Evolutionary conservation across 1,140 invertebrate species (phyloP), one percentile per base, ranked within the genome.

Genomic region (Bombus turneri): DNA sequence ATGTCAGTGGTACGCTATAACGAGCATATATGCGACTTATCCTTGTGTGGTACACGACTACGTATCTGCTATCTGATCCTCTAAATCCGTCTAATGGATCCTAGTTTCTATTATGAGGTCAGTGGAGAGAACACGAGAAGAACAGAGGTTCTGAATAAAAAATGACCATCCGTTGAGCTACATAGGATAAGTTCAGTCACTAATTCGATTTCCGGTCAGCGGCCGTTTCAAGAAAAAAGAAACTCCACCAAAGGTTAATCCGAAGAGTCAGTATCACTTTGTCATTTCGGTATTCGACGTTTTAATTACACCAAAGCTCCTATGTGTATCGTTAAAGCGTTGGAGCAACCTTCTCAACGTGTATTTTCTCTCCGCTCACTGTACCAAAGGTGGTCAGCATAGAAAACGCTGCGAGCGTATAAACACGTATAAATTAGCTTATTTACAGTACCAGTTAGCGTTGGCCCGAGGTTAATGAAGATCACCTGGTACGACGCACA

Each of bases 391-490:
- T 43, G 43, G 76, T 39, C n/a, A 12, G 5, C 18, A 25, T 43
- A 43, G 39, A 47, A 37, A 37, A 64, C 22, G 43, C 18, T 18
- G 31, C 31, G 34, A 64, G 31, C 43, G 34, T 66, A 37, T 68
- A 81, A 86, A 69, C 25, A 57, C 22, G 57, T 72, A 81, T 87
- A 80, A 84, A 88, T 81, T 83, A 88, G 72, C 64, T 81, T 73
- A 78, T 88, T 89, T 69, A 77, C 43, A 22, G 43, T 62, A 31
- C n/a, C 31, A 71, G 10, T 86, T 59, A 66, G 74, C 34, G 37
- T 59, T 43, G 22, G 59, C 25, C 25, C 62, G 64, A 83, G 84
- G 81, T 79, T 82, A 88, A 87, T 79, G 81, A 90, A 90, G 68
- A 69, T 86, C 80, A 86, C 59, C 31, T 85, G 41, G 59, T 28